A percentile compares a stretch with the other conserved stretches of the same genome.
Evolutionary conservation across 1,140 invertebrate species (phyloP).

Genomic region (Drosophila pachea): DNA sequence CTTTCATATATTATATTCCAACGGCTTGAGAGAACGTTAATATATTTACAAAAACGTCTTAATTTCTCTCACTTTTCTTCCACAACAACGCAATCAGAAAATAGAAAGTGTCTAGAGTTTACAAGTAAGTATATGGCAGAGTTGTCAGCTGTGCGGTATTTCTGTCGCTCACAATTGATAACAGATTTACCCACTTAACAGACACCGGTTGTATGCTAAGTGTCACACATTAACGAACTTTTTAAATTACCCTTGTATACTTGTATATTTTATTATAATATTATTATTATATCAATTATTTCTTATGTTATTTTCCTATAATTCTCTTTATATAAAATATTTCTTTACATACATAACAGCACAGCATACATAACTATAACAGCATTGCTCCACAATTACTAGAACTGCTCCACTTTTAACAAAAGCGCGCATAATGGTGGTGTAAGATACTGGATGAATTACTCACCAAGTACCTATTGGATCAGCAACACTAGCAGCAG

Average conservation of each 20-base stretch:
- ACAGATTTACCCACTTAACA: conserved; percentile 3
- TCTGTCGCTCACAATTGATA: conserved; percentile 10
- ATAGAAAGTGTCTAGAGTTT: conserved; percentile 64
- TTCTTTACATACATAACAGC: too few relatives aligned
- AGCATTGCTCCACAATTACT: neutral
- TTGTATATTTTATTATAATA: too few relatives aligned
- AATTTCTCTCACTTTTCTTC: conserved; percentile 59
- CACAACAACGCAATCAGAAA: conserved; percentile 73
- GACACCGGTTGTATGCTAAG: neutral
- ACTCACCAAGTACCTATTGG: conserved; percentile 1
- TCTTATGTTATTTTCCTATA: too few relatives aligned
- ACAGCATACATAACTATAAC: neutral
- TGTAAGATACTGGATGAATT: neutral
- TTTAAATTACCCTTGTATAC: too few relatives aligned
- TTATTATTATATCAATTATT: too few relatives aligned
- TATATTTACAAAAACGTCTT: conserved; percentile 24
- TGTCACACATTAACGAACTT: neutral
- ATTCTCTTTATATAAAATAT: too few relatives aligned
- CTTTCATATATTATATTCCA: neutral
- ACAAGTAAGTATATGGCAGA: conserved; percentile 11
- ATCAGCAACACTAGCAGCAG: conserved; percentile 27
- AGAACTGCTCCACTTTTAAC: conserved; percentile 13
- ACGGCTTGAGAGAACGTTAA: neutral
- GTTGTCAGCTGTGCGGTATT: conserved; percentile 32
- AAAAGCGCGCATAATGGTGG: neutral